phyloP scores from a whole-genome alignment of 2,797 vertebrate genomes.

The Halcyon smyrnensis region DNA sequence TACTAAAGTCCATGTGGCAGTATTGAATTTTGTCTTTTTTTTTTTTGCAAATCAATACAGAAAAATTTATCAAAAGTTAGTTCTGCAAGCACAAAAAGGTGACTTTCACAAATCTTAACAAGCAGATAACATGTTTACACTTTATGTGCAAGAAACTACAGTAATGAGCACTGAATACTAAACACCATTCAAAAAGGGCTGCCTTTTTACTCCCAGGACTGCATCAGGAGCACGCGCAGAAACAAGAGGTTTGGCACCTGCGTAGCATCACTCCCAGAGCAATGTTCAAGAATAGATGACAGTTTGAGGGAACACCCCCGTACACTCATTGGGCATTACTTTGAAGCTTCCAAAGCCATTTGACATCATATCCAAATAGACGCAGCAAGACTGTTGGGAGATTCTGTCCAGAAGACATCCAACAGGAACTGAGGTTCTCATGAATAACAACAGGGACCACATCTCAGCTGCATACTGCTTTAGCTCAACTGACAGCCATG shows the following conservation, averaged over 20 bases:
- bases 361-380: neutral
- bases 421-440: neutral
- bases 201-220: neutral
- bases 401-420: neutral
- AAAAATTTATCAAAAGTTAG: neutral
- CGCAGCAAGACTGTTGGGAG: neutral
- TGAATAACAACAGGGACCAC: neutral
- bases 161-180: neutral
- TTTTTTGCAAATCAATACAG: neutral
- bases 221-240: neutral
- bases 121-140: neutral
- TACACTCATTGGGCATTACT: fast-evolving
- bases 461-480: neutral
- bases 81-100: neutral
- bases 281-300: neutral
- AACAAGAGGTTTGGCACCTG: neutral
- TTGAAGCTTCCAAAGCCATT: neutral
- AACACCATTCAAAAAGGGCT: neutral
- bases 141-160: neutral
- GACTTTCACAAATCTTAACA: neutral
- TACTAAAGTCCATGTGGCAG: neutral
- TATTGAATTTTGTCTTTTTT: neutral
- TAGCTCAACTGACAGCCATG: neutral
- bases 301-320: neutral
- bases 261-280: neutral